Evolutionary conservation across 2,113 vertebrate genomes (phyloP).

Genomic region (cattle (Bos taurus)): DNA sequence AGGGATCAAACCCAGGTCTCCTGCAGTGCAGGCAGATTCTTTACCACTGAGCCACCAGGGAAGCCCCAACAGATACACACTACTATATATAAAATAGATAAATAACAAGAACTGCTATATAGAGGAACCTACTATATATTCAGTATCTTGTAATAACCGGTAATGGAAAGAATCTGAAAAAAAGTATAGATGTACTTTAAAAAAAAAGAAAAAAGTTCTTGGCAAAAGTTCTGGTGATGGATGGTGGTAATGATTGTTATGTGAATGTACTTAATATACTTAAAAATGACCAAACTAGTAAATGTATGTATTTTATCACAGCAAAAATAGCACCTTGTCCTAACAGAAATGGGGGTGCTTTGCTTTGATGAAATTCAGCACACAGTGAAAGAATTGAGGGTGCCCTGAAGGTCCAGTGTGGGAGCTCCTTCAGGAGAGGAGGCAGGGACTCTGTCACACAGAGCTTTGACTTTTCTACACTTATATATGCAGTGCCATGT

Average conservation of each 20-base stretch:
- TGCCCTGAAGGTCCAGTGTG: neutral
- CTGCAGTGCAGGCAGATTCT: neutral
- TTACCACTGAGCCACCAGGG: neutral
- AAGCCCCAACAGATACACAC: neutral
- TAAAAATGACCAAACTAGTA: neutral
- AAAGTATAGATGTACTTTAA: neutral
- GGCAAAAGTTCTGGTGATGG: neutral
- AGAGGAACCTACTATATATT: neutral
- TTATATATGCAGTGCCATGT: accelerated
- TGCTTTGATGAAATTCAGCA: neutral
- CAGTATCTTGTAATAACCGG: neutral
- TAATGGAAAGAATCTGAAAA: neutral
- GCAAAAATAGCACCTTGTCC: neutral
- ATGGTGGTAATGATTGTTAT: neutral
- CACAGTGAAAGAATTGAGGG: neutral
- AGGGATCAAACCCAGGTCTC: neutral
- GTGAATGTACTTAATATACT: neutral
- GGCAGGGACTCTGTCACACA: neutral
- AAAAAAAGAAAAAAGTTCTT: neutral
- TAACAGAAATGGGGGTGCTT: neutral
- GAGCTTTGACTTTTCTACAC: neutral
- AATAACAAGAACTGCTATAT: neutral
- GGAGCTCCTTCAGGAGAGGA: neutral
- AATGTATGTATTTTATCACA: neutral
- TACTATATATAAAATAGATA: neutral